Evolutionary conservation across 2,888 invertebrate genomes (phyloP).

Genomic region (Heteromyza rotundicornis): DNA sequence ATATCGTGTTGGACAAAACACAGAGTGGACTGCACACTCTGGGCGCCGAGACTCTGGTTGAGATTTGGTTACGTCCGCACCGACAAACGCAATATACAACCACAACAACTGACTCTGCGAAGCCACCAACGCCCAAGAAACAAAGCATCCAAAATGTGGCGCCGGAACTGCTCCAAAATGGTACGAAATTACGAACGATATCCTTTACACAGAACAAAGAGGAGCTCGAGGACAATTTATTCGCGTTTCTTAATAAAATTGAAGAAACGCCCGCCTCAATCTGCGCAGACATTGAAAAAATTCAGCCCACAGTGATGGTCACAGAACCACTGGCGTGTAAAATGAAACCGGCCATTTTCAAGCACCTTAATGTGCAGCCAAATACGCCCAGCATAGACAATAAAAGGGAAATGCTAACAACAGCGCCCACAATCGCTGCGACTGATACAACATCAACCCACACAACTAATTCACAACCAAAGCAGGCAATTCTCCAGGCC

Average conservation of each 20-base stretch:
- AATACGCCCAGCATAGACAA: no score
- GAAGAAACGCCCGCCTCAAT: constrained; percentile 41
- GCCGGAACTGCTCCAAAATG: not conserved
- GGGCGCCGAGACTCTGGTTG: constrained; percentile 81
- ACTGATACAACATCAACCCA: not conserved
- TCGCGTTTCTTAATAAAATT: constrained; percentile 53
- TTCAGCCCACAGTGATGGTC: constrained; percentile 60
- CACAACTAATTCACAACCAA: no score
- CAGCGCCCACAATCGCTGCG: constrained; percentile 39
- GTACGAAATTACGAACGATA: constrained; percentile 38
- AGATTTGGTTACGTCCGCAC: constrained; percentile 69
- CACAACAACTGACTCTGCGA: not conserved
- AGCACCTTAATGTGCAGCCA: no score
- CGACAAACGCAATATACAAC: not conserved
- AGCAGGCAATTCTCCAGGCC: no score
- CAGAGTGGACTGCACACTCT: constrained; percentile 84
- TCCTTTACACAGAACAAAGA: constrained; percentile 45
- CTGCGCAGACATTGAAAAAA: constrained; percentile 54
- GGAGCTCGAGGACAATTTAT: constrained; percentile 53
- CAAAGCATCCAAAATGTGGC: not conserved
- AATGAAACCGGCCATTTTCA: constrained; percentile 30
- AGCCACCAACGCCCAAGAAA: not conserved
- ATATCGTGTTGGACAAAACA: constrained; percentile 79
- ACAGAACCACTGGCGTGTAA: constrained; percentile 36
- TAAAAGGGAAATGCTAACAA: constrained; percentile 32